Base-by-base conservation (phyloP, 2,113 vertebrate genomes). In the Mungos mungo region DNA sequence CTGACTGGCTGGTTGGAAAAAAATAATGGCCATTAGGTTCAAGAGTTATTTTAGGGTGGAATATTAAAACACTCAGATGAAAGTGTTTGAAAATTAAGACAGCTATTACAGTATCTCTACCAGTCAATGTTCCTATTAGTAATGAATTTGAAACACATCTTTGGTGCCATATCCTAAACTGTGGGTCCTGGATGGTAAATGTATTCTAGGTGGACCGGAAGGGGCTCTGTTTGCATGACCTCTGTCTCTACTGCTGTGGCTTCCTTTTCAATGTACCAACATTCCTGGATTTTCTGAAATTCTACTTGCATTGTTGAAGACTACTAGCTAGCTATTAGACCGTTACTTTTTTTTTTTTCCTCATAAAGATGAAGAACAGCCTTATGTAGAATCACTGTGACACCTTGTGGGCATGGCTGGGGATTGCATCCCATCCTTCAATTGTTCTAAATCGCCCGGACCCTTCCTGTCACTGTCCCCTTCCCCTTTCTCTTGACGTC, bases 361-460 rank as follows among this genome's bases (percentile, higher is more conserved):
- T 87, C 63, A 2, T 9, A 12, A 65, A 86, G 83, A n/a, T 33
- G 68, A 76, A 8, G 27, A 89, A 45, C 31, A 52, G 68, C 60
- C 29, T 91, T 85, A n/a, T 6, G 7, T n/a, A 76, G 92, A 29
- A 23, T n/a, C 93, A 68, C 52, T 35, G 41, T 71, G 95, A 77
- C 97, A 66, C 77, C 96, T 82, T 45, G 93, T 92, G 97, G 95
- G 38, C 72, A 13, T 3, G 3, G 5, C 33, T 18, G 33, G 81
- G 60, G 47, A 88, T 63, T 65, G 45, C 93, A 93, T 2, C 50
- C 35, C 23, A 50, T 9, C 12, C 41, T 81, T 29, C 2, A 4
- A 4, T 92, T 19, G 45, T 60, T 35, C 38, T 41, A 47, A 86
- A 18, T 35, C 60, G 41, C 29, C 12, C 18, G 0, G 0, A 1